These are phyloP conservation scores for Leptobrachium ailaonicum DNA, from an alignment of 2,113 vertebrate species.

Conservation along the genomic window DNA sequence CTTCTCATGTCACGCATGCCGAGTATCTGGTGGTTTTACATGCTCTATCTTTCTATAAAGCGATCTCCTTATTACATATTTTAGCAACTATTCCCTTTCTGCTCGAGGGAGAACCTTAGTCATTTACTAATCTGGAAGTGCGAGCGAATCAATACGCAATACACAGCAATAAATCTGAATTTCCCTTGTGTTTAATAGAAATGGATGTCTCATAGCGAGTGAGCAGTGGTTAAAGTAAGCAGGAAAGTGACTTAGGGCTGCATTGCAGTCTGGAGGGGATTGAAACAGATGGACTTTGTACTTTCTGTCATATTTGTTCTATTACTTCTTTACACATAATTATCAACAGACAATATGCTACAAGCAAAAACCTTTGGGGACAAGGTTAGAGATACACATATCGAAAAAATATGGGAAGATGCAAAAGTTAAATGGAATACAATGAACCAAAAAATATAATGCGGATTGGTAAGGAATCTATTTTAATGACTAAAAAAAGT, in stretches of 20 bases:
- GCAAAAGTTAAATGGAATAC: background rate
- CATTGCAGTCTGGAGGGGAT: conserved; percentile 32
- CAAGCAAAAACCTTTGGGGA: conserved; percentile 41
- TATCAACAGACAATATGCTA: conserved; percentile 44
- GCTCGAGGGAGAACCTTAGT: conserved; percentile 10
- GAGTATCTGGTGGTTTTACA: background rate
- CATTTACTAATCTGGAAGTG: conserved; percentile 32
- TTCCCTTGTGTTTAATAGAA: conserved; percentile 37
- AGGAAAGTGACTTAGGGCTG: conserved; percentile 24
- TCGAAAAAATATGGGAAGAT: background rate
- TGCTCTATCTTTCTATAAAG: conserved; percentile 7
- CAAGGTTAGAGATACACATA: conserved; percentile 4
- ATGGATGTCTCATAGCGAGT: conserved; percentile 23
- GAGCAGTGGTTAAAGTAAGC: conserved; percentile 34
- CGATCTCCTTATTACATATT: conserved; percentile 27
- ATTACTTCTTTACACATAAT: conserved; percentile 38
- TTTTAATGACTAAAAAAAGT: too few relatives aligned
- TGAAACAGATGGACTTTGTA: conserved; percentile 41
- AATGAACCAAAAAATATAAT: too few relatives aligned
- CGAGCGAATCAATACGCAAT: conserved; percentile 33
- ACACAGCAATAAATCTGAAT: conserved; percentile 6
- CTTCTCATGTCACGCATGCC: conserved; percentile 10
- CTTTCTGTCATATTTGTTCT: conserved; percentile 42
- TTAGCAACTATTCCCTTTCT: conserved; percentile 8
- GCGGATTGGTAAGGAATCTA: too few relatives aligned